Evolutionary conservation across 2,888 invertebrate genomes (phyloP).

Genomic region (Tinea pellionella): DNA sequence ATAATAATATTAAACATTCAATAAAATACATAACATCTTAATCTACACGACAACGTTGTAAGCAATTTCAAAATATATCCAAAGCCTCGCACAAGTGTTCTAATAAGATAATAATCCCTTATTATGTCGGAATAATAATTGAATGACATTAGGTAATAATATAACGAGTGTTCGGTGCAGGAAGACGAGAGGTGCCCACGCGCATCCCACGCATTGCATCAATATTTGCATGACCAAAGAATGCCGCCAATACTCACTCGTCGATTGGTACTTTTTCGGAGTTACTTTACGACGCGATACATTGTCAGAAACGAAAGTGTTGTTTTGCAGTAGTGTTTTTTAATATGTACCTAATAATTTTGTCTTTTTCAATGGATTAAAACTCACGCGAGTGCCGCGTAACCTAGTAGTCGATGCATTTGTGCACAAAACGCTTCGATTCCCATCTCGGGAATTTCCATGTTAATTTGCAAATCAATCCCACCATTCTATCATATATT

Average conservation of each 20-base stretch:
- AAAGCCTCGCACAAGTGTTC: not conserved
- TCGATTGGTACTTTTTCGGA: not conserved
- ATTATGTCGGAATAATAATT: conserved; percentile 14
- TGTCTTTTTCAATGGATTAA: no score
- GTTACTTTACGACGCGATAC: not conserved
- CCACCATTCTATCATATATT: no score
- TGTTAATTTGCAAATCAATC: no score
- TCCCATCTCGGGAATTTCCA: no score
- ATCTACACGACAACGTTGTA: not conserved
- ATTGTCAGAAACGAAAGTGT: not conserved
- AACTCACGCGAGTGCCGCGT: no score
- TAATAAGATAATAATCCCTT: conserved; percentile 13
- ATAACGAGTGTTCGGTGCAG: conserved; percentile 14
- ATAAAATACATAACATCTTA: conserved; percentile 8
- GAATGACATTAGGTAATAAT: conserved; percentile 14
- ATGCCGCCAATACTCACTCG: conserved; percentile 2
- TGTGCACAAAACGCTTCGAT: no score
- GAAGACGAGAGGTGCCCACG: conserved; percentile 12
- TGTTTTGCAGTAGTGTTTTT: not conserved
- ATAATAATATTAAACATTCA: not conserved
- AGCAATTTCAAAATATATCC: not conserved
- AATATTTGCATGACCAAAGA: conserved; percentile 9
- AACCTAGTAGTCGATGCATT: no score
- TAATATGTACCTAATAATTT: no score
- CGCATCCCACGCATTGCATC: conserved; percentile 8